Evolutionary conservation across 1,140 invertebrate genomes (phyloP).

Genomic region (Euwallacea fornicatus): DNA sequence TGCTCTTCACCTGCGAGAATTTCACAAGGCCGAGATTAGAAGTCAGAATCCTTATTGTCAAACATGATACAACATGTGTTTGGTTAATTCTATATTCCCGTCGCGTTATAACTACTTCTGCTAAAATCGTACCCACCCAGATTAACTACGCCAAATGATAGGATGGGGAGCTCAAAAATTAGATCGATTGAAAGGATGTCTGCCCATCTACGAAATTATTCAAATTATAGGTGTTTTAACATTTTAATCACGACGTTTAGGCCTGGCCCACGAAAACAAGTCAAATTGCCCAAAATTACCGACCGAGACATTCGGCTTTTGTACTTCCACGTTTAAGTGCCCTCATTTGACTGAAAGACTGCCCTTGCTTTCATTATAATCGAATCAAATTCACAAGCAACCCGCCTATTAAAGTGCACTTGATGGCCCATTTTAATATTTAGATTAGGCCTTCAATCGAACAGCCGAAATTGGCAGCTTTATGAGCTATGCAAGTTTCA

Average conservation of each 20-base stretch:
- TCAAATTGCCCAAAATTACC: conserved; percentile 20
- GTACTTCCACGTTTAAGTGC: conserved; percentile 18
- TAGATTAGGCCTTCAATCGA: neutral
- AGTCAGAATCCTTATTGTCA: no score
- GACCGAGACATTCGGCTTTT: conserved; percentile 13
- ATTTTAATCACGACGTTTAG: conserved; percentile 14
- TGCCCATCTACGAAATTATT: conserved; percentile 11
- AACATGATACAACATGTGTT: no score
- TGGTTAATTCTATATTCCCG: no score
- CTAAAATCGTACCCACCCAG: no score
- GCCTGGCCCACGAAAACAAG: conserved; percentile 16
- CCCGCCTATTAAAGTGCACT: conserved; percentile 9
- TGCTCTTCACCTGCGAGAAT: no score
- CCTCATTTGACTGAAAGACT: conserved; percentile 22
- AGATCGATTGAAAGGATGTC: neutral
- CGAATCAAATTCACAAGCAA: conserved; percentile 3
- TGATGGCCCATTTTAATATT: conserved; percentile 2
- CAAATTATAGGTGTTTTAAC: conserved; percentile 22
- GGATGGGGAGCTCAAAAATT: neutral
- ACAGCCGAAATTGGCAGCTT: neutral
- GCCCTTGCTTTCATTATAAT: conserved; percentile 20
- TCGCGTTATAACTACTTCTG: no score
- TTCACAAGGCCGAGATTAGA: no score
- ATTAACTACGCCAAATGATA: no score
- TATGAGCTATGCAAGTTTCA: neutral